phyloP scores from a whole-genome alignment of 2,797 vertebrate genomes.

The Chromis chromis region DNA sequence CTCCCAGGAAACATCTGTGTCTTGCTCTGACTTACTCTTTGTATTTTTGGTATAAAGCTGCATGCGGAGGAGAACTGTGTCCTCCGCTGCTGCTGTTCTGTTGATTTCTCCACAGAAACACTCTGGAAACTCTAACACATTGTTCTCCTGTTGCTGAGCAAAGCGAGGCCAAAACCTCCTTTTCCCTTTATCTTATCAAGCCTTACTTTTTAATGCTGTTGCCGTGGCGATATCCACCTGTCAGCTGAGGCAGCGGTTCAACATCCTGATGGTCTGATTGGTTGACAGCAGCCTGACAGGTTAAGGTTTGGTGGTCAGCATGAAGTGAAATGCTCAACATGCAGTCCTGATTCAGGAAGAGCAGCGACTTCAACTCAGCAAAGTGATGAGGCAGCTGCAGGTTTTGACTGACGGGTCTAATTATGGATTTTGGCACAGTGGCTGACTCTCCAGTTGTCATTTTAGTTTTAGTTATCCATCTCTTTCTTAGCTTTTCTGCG shows the following conservation, averaged over 20 bases:
- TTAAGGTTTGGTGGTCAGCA: conserved; percentile 20
- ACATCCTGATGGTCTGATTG: conserved; percentile 33
- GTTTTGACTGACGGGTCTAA: conserved; percentile 43
- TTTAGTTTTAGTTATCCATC: background rate
- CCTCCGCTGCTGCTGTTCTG: background rate
- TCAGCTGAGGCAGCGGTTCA: conserved; percentile 33
- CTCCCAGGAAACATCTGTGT: background rate
- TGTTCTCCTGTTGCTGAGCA: conserved; percentile 12
- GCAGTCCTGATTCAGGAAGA: conserved; percentile 48
- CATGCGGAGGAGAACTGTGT: fast-evolving
- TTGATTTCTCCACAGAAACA: background rate
- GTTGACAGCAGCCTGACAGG: conserved; percentile 37
- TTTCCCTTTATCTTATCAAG: conserved; percentile 38
- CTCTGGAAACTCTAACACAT: background rate
- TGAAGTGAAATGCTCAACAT: background rate
- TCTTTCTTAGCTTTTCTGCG: background rate
- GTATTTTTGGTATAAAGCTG: background rate
- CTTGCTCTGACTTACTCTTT: background rate
- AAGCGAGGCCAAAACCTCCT: background rate
- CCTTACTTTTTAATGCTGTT: conserved; percentile 35
- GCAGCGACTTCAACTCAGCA: background rate
- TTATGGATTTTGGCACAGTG: conserved; percentile 5
- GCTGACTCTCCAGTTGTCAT: background rate
- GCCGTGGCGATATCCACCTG: conserved; percentile 43
- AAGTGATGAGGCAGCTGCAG: conserved; percentile 30